Evolutionary conservation across 2,113 vertebrate genomes (phyloP), one percentile per base, ranked within the genome.

Genomic region (Antechinus stuartii): DNA sequence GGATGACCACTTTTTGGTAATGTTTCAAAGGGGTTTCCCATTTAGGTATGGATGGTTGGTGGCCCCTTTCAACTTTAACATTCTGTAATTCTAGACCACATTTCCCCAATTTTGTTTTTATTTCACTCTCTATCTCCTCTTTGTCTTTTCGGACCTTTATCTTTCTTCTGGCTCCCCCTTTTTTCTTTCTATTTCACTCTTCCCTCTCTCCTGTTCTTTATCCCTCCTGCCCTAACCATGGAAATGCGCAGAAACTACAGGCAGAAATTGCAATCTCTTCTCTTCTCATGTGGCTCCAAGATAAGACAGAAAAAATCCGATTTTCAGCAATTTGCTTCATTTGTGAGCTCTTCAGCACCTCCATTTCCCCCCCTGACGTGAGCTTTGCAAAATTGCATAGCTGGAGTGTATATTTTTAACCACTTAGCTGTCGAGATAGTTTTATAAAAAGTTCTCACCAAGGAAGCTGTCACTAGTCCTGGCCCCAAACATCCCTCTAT

Each of bases 321-420:
- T 97, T 97, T 97, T 95, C 95, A 96, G 95, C 97, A 96, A 97
- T 98, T 96, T 97, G 95, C 95, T 97, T 97, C 97, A 94, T 97
- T 96, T 94, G 94, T 92, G 94, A 96, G 94, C 90, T 96, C 95
- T 94, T 95, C n/a, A 0, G 90, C 8, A 47, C 54, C 94, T 97
- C 92, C 90, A 54, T 52, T 57, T 68, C 94, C 92, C 92, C 94
- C 89, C 95, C 68, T 90, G 94, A 94, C 94, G 93, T 52, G 8
- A 68, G 95, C 90, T 97, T 95, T 96, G 96, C 94, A 92, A 94
- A 93, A 97, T 57, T 68, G 93, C 90, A 92, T 90, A 92, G 90
- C 89, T 26, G 54, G 95, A 97, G 94, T 91, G 94, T 94, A 93
- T 95, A 91, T 96, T 96, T 96, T 96, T 96, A 97, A 96, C 95